Percentiles rank a stretch among this genome's conserved stretches.
These are phyloP conservation scores for Mohoua ochrocephala DNA, from an alignment of 2,113 vertebrate genomes.

Conservation along the genomic window DNA sequence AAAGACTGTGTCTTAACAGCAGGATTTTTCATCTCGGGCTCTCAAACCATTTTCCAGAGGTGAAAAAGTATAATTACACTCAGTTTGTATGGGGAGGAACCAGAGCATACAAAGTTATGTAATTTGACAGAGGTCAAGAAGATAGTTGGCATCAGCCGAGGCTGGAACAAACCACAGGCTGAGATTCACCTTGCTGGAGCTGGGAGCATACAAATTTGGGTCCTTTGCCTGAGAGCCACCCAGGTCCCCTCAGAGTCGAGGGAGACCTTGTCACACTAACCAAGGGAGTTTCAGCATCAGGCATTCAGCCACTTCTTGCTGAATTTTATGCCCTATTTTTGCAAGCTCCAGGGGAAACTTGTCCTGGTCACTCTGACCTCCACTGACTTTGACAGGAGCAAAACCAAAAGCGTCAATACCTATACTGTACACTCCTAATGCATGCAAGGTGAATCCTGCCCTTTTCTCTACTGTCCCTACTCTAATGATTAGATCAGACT, in stretches of 20 bases:
- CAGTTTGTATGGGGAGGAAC: neutral
- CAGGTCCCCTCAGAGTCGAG: neutral
- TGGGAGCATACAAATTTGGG: neutral
- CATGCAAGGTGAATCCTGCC: neutral
- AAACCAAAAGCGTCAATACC: neutral
- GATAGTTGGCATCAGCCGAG: fast-evolving
- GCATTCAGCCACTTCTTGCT: neutral
- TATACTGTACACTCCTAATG: neutral
- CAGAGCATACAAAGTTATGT: neutral
- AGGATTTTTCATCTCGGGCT: neutral
- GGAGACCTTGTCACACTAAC: neutral
- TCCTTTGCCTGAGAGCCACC: neutral
- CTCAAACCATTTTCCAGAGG: neutral
- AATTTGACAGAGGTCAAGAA: neutral
- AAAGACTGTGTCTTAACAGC: neutral
- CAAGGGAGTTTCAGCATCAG: neutral
- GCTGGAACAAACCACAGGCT: neutral
- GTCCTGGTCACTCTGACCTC: neutral
- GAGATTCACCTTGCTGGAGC: neutral
- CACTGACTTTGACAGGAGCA: neutral
- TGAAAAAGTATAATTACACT: neutral
- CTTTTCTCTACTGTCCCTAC: neutral
- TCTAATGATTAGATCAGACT: neutral
- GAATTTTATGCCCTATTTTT: neutral
- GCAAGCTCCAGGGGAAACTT: neutral